These are phyloP conservation scores for Gadus macrocephalus DNA, from an alignment of 2,113 vertebrate species.

Conservation along the genomic window DNA sequence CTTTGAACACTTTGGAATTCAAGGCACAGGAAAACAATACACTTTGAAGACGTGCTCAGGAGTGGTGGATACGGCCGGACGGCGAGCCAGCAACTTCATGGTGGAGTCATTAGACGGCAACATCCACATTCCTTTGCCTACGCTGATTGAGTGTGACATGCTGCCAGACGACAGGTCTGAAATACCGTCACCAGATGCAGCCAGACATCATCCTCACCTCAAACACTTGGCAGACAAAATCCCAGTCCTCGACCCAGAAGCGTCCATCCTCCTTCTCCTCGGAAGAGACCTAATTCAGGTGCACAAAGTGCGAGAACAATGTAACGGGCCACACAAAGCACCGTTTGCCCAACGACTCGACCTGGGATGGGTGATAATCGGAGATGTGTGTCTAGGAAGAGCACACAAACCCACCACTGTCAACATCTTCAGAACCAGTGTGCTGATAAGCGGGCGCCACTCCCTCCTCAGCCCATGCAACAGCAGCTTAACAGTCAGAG, in stretches of 20 bases:
- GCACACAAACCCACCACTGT: not conserved
- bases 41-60: not conserved
- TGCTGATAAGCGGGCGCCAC: not conserved
- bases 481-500: no score
- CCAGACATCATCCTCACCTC: not conserved
- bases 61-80: not conserved
- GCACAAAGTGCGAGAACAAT: not conserved
- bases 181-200: not conserved
- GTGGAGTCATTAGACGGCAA: not conserved
- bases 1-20: not conserved
- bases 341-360: not conserved
- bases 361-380: not conserved
- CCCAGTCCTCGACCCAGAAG: not conserved
- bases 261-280: not conserved
- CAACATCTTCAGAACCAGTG: not conserved
- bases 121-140: not conserved
- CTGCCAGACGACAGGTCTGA: not conserved
- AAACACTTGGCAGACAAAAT: not conserved
- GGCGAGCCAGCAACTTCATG: not conserved
- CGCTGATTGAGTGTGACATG: not conserved
- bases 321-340: not conserved
- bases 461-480: no score
- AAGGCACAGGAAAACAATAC: slow-evolving; percentile 2
- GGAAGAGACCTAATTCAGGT: not conserved
- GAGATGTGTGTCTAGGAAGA: not conserved